phyloP scores from a whole-genome alignment of 2,888 invertebrate genomes.

The Eupithecia pulchellata region DNA sequence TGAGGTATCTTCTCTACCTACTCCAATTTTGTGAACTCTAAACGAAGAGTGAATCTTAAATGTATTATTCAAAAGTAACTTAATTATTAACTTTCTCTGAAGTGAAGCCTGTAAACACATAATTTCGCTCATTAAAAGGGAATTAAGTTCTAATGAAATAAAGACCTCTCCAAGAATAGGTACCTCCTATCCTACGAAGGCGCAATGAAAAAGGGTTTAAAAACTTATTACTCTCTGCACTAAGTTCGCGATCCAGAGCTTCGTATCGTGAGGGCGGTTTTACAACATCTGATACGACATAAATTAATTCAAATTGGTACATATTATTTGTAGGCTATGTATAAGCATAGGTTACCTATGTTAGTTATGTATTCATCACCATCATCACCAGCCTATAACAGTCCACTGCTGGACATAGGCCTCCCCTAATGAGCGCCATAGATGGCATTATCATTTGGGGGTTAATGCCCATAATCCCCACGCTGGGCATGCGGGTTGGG shows the following conservation, averaged over 20 bases:
- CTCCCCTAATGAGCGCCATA: no score
- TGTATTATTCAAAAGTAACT: neutral
- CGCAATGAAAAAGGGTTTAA: constrained; percentile 52
- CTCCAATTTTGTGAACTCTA: constrained; percentile 1
- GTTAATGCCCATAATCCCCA: no score
- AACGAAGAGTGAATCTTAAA: constrained; percentile 3
- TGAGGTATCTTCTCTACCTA: neutral
- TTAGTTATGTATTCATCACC: no score
- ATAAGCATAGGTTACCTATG: no score
- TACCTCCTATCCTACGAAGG: constrained; percentile 31
- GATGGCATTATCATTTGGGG: no score
- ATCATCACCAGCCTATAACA: no score
- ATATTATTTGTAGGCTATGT: no score
- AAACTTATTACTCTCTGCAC: constrained; percentile 54
- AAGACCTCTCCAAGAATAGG: neutral
- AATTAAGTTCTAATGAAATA: constrained; percentile 18
- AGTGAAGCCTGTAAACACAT: constrained; percentile 3
- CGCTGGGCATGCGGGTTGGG: no score
- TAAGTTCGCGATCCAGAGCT: constrained; percentile 35
- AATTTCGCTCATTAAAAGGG: constrained; percentile 2
- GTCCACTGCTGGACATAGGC: no score
- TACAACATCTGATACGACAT: neutral
- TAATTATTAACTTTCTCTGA: constrained; percentile 1
- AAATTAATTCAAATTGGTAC: neutral
- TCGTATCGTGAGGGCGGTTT: constrained; percentile 15